These are phyloP conservation scores for Ormyrus labotus DNA, from an alignment of 2,888 invertebrate genomes.

Conservation along the genomic window DNA sequence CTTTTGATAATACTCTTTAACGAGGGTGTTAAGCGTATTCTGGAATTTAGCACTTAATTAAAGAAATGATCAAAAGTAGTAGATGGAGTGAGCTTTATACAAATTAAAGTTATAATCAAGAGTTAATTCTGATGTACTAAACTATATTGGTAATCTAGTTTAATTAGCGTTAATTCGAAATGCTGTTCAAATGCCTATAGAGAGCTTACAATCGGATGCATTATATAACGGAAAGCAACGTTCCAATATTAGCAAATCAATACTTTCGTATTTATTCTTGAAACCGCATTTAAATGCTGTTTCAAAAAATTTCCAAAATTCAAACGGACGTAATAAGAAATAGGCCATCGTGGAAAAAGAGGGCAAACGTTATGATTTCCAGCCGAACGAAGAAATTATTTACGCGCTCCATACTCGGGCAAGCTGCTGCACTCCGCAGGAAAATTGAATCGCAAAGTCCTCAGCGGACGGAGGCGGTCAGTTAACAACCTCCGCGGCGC, in stretches of 20 bases:
- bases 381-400: not conserved
- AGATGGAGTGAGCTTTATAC: too few species aligned
- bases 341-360: not conserved
- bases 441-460: conserved; percentile 17
- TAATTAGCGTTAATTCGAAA: conserved; percentile 14
- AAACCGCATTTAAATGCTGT: too few species aligned
- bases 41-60: too few species aligned
- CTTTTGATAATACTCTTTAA: too few species aligned
- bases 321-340: not conserved
- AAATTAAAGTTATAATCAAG: too few species aligned
- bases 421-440: too few species aligned
- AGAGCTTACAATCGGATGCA: conserved; percentile 14
- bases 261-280: too few species aligned
- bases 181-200: not conserved
- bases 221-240: not conserved
- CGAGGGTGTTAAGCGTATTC: too few species aligned
- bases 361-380: not conserved
- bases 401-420: not conserved
- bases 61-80: too few species aligned
- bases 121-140: not conserved
- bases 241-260: not conserved
- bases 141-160: not conserved
- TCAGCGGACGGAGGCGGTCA: not conserved
- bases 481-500: not conserved
- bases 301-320: too few species aligned